A percentile compares a stretch with the other conserved stretches of the same genome.
Conservation (phyloP, 2,888 invertebrate genomes). For the Phrixothrix hirtus region DNA sequence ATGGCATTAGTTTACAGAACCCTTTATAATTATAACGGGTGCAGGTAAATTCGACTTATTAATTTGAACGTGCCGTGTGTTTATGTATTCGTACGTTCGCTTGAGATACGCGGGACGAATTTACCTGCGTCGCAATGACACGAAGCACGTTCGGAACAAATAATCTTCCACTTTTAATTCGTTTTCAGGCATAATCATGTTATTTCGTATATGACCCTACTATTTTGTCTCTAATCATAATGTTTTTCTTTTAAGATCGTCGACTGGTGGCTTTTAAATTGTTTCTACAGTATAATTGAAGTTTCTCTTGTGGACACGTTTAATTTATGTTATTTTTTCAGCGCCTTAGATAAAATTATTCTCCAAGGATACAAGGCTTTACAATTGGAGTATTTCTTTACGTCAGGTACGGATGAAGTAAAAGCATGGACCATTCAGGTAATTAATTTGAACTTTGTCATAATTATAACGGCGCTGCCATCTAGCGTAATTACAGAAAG, state of each 20-base stretch:
- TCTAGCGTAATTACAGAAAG: constrained; percentile 68
- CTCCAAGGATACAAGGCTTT: constrained; percentile 95
- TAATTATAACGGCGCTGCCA: background rate
- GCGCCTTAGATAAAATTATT: constrained; percentile 95
- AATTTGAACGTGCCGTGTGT: background rate
- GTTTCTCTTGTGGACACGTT: constrained; percentile 23
- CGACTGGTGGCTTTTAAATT: constrained; percentile 27
- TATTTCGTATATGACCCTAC: constrained; percentile 34
- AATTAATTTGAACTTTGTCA: background rate
- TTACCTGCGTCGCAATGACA: background rate
- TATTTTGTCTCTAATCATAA: constrained; percentile 35
- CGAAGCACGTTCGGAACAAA: constrained; percentile 5
- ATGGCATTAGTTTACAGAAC: constrained; percentile 36
- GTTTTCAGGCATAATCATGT: constrained; percentile 36
- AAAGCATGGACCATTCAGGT: constrained; percentile 99
- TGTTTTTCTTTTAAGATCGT: constrained; percentile 26
- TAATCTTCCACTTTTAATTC: constrained; percentile 34
- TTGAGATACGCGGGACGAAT: too few relatives aligned
- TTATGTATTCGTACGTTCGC: too few relatives aligned
- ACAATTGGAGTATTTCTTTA: constrained; percentile 97
- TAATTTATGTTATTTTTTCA: constrained; percentile 54
- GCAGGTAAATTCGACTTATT: constrained; percentile 1
- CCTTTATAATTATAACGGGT: constrained; percentile 6
- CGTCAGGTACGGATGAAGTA: constrained; percentile 96
- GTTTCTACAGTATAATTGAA: constrained; percentile 28